A percentile compares a stretch with the other conserved stretches of the same genome.
Conservation (phyloP, 2,113 vertebrate genomes). For the Perccottus glenii region DNA sequence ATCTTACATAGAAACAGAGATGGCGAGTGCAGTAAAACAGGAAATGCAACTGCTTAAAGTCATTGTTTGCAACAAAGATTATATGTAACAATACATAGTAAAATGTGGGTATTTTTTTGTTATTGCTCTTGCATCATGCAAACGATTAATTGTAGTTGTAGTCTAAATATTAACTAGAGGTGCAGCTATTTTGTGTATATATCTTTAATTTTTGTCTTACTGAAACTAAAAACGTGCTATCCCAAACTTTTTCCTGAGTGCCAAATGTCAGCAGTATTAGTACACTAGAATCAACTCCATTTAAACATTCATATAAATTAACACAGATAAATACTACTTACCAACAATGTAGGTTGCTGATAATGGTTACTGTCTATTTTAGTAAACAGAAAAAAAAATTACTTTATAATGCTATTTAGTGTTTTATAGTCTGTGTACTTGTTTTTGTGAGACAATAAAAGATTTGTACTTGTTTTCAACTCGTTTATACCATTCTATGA, state of each 20-base stretch:
- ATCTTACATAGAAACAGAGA: conserved; percentile 3
- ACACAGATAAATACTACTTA: too few species aligned
- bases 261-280: too few species aligned
- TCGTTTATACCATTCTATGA: conserved; percentile 5
- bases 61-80: too few species aligned
- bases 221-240: too few species aligned
- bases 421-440: background rate
- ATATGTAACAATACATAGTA: too few species aligned
- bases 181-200: background rate
- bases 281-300: too few species aligned
- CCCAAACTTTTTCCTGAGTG: too few species aligned
- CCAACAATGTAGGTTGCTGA: too few species aligned
- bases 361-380: too few species aligned
- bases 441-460: background rate
- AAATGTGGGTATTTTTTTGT: background rate
- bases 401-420: background rate
- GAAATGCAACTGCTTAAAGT: background rate
- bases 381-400: too few species aligned
- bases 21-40: background rate
- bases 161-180: background rate
- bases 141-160: background rate
- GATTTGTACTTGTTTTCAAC: conserved; percentile 12
- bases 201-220: too few species aligned
- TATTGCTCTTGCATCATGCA: background rate
- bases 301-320: too few species aligned